Evolutionary conservation across 2,113 vertebrate species (phyloP).

Genomic region (Neoarius graeffei): DNA sequence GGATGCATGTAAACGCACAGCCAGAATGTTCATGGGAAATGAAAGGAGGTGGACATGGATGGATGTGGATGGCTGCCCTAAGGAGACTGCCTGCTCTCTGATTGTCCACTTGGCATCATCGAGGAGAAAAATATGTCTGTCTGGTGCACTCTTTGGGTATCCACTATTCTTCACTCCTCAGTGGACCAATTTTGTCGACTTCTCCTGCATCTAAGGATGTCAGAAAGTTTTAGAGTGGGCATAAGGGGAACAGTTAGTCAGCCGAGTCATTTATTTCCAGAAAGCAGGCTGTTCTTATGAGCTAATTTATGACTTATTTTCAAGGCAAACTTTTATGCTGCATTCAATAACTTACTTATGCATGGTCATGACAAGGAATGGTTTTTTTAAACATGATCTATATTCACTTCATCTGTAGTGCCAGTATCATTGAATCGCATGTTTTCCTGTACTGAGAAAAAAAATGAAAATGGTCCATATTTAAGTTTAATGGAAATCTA

Average conservation of each 20-base stretch:
- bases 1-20: neutral
- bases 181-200: neutral
- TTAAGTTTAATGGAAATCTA: neutral
- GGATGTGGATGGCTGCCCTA: conserved; percentile 1
- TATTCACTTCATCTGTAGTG: neutral
- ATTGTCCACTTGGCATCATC: neutral
- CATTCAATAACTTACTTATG: neutral
- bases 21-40: neutral
- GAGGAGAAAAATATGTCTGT: conserved; percentile 17
- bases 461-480: neutral
- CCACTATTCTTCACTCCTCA: neutral
- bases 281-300: neutral
- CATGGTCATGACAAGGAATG: neutral
- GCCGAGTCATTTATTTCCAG: conserved; percentile 2
- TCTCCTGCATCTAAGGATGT: neutral
- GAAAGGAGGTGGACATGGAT: neutral
- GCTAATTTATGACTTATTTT: neutral
- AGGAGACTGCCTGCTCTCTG: neutral
- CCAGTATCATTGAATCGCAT: neutral
- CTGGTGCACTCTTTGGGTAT: neutral
- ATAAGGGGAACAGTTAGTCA: conserved; percentile 14
- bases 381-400: neutral
- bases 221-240: conserved; percentile 11
- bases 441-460: neutral
- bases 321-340: neutral